A percentile compares a stretch with the other conserved stretches of the same genome.
Conservation (phyloP, 1,140 invertebrate species). For the Orussus abietinus region DNA sequence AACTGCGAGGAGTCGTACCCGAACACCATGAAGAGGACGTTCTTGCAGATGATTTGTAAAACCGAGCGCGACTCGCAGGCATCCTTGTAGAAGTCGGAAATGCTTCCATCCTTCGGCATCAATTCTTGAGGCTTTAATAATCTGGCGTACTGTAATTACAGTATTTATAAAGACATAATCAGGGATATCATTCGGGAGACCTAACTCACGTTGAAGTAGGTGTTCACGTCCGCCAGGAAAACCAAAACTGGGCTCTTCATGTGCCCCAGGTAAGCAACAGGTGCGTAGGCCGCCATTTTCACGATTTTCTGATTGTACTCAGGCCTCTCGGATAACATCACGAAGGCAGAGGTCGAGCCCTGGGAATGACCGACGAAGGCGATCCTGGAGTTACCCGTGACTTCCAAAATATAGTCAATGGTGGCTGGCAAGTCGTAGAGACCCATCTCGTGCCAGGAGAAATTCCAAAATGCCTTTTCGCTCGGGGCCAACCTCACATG, state of each 20-base stretch:
- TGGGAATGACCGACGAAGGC: conserved; percentile 62
- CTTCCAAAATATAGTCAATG: conserved; percentile 57
- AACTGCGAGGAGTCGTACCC: conserved; percentile 58
- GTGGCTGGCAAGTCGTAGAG: conserved; percentile 61
- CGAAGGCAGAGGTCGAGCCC: conserved; percentile 56
- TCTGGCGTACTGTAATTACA: conserved; percentile 21
- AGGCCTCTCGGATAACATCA: conserved; percentile 52
- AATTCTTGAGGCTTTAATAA: conserved; percentile 56
- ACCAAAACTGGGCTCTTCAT: conserved; percentile 38
- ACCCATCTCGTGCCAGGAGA: conserved; percentile 65
- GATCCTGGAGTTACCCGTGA: conserved; percentile 51
- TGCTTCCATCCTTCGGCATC: conserved; percentile 52
- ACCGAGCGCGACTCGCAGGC: conserved; percentile 53
- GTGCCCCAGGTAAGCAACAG: conserved; percentile 46
- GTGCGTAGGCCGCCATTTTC: conserved; percentile 40
- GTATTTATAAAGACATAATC: not conserved
- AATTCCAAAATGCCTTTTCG: conserved; percentile 56
- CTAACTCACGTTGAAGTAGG: not conserved
- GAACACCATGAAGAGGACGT: conserved; percentile 65
- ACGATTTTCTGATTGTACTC: conserved; percentile 55
- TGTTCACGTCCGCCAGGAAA: conserved; percentile 19
- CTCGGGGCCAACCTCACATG: conserved; percentile 56
- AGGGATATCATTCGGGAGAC: conserved; percentile 2
- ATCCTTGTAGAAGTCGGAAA: conserved; percentile 49
- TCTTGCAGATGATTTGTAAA: conserved; percentile 56